Percentiles rank a stretch among this genome's conserved stretches.
Conservation (phyloP, 2,113 vertebrate species). For the Tricholaema leucomelas region DNA sequence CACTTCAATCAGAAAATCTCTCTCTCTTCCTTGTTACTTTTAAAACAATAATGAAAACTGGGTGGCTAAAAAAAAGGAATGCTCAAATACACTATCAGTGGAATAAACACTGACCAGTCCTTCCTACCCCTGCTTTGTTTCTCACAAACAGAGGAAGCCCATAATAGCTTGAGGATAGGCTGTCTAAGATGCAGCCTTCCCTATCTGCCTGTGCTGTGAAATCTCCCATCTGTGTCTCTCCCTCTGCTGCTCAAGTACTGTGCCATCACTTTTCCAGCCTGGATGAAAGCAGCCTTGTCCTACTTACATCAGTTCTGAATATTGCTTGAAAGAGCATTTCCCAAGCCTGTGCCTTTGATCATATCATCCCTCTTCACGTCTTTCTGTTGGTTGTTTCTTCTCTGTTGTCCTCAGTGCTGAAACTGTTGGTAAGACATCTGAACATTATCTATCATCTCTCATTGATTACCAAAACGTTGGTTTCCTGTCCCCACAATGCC, state of each 20-base stretch:
- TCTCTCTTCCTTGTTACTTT: background rate
- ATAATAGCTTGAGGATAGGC: background rate
- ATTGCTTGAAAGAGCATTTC: slow-evolving; percentile 29
- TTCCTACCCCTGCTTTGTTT: background rate
- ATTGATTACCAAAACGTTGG: background rate
- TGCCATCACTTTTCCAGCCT: background rate
- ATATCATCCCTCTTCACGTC: background rate
- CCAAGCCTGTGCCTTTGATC: slow-evolving; percentile 30
- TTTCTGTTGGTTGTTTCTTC: background rate
- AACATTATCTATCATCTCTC: background rate
- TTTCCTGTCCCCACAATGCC: background rate
- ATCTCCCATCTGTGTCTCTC: background rate
- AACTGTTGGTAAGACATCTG: background rate
- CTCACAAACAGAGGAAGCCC: background rate
- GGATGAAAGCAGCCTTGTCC: slow-evolving; percentile 30
- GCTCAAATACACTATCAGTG: background rate
- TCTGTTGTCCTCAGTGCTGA: background rate
- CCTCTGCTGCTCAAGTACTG: background rate
- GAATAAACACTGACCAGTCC: background rate
- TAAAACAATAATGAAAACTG: background rate
- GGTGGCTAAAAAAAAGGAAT: background rate
- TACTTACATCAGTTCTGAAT: background rate
- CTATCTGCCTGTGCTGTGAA: background rate
- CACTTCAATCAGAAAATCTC: background rate
- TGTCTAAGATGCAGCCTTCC: background rate